A percentile compares a stretch with the other conserved stretches of the same genome.
These are phyloP conservation scores for Ciconia stormi DNA, from an alignment of 2,113 vertebrate genomes.

Conservation along the genomic window DNA sequence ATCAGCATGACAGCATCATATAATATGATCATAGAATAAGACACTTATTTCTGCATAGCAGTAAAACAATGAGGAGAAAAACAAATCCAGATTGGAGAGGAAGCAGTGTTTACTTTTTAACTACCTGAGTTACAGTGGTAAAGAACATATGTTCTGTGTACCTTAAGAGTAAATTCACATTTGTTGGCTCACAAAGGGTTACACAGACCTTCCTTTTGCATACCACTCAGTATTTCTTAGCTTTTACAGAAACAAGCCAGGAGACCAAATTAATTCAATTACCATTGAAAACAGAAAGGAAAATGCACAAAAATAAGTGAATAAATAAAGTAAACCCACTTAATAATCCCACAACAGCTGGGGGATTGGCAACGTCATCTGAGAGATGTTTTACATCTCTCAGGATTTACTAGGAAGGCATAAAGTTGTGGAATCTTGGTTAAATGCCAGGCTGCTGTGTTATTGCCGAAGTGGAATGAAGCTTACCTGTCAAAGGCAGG, in stretches of 20 bases:
- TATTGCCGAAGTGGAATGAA: not conserved
- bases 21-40: not conserved
- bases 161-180: not conserved
- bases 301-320: not conserved
- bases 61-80: not conserved
- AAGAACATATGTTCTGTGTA: not conserved
- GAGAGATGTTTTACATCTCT: not conserved
- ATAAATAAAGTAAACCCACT: not conserved
- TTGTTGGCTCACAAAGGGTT: not conserved
- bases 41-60: not conserved
- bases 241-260: not conserved
- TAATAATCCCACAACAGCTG: not conserved
- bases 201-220: not conserved
- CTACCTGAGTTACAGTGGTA: not conserved
- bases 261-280: not conserved
- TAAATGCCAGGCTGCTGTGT: not conserved
- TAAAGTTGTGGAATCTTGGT: not conserved
- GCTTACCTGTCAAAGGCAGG: conserved; percentile 84
- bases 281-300: not conserved
- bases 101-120: not conserved
- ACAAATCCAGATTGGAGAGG: not conserved
- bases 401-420: not conserved
- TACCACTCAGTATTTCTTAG: not conserved
- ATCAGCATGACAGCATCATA: not conserved
- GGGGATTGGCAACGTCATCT: not conserved